Base-by-base conservation (phyloP, 2,888 invertebrate genomes). In the Dasysyrphus albostriatus region DNA sequence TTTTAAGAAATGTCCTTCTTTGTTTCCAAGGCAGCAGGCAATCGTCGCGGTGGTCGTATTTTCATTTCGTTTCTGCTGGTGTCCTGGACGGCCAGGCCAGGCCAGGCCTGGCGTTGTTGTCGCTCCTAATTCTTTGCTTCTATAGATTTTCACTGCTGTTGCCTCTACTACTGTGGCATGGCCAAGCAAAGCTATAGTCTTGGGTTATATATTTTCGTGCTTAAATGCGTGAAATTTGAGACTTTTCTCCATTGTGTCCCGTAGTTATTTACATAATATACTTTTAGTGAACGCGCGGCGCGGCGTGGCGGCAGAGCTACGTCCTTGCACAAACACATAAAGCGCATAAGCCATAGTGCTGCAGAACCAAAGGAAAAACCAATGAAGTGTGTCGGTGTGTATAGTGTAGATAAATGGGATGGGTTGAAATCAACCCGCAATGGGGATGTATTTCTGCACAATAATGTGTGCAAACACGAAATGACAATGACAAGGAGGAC, bases 251-350 rank as follows among this genome's bases (percentile, higher is more conserved):
- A 79, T 44, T 19, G 72, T 83, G 74, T 70, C 42, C 87, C 75
- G 78, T 24, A 87, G 83, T 83, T 83, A 87, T 83, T 83, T 87
- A 87, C 85, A 87, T 87, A 87, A 87, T 87, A 83, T 79, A 83
- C 83, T 83, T 83, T 75, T 78, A 87, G 87, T 72, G 83, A 83
- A 78, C 78, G 83, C 75, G 78, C 47, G 63, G 83, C 75, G 78
- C 47, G 63, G 10, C 34, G 37, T 9, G 5, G 14, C 14, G 24
- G 29, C n/a, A 8, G 67, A 87, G 59, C 59, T 70, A 56, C 83
- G 87, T 70, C 83, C 83, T 87, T 83, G 78, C 74, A 49, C 19
- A 24, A 16, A 32, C 65, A 47, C 16, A 32, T 67, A 72, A 67
- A 79, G 5, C 54, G 29, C 29, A 54, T 54, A 54, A 54, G 14